These are phyloP conservation scores for Elgaria multicarinata DNA, from an alignment of 2,113 vertebrate genomes.

Conservation along the genomic window DNA sequence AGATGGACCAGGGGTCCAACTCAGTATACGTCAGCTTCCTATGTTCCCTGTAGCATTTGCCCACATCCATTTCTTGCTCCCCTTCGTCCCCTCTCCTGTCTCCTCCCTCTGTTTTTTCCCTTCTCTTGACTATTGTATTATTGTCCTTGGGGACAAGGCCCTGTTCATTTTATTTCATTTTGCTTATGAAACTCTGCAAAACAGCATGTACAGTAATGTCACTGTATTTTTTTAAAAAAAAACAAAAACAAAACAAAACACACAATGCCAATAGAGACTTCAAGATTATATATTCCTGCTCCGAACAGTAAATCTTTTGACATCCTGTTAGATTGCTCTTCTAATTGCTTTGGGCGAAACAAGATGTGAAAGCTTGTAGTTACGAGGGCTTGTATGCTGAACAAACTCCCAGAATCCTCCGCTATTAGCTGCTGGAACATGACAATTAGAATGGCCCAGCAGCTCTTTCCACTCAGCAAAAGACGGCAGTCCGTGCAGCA, in stretches of 20 bases:
- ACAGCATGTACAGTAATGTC: neutral
- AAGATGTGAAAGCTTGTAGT: neutral
- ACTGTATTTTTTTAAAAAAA: neutral
- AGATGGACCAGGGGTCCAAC: too few species aligned
- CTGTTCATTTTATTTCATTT: neutral
- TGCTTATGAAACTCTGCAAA: neutral
- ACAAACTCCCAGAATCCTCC: neutral
- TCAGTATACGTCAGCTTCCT: neutral
- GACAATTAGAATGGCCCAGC: neutral
- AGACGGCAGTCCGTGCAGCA: neutral
- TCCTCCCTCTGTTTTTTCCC: too few species aligned
- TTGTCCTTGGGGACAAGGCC: neutral
- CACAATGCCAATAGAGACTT: neutral
- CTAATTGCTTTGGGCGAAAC: neutral
- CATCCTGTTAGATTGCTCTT: neutral
- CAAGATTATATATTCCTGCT: neutral
- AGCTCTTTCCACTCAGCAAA: neutral
- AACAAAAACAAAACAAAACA: too few species aligned
- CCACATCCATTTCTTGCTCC: neutral
- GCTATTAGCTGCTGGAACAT: neutral
- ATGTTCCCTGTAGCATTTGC: neutral
- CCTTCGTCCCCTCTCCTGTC: neutral
- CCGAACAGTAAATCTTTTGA: neutral
- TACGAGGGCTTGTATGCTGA: neutral
- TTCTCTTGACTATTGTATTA: neutral